A percentile compares a stretch with the other conserved stretches of the same genome.
Evolutionary conservation across 2,113 vertebrate species (phyloP).

Genomic region (Perca schrenkii): DNA sequence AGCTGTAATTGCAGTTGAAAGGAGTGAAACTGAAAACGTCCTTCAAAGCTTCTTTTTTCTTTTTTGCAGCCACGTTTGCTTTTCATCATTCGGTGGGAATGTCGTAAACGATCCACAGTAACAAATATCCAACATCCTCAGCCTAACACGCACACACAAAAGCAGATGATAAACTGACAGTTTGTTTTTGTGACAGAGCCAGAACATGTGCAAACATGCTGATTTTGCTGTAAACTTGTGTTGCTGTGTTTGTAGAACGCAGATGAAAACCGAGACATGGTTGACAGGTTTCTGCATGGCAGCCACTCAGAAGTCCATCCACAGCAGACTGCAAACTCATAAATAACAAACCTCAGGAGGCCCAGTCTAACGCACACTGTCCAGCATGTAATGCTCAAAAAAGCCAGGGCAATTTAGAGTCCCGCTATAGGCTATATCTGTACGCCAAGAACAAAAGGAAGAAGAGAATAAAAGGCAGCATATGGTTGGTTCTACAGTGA

Average conservation of each 20-base stretch:
- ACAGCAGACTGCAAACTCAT: slow-evolving; percentile 46
- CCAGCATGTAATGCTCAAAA: slow-evolving; percentile 37
- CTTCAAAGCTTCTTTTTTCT: slow-evolving; percentile 4
- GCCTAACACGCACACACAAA: slow-evolving; percentile 55
- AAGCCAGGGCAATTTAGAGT: slow-evolving; percentile 34
- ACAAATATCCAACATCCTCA: slow-evolving; percentile 56
- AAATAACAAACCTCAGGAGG: slow-evolving; percentile 53
- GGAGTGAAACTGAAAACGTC: slow-evolving; percentile 24
- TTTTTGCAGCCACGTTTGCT: slow-evolving; percentile 19
- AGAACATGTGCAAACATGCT: slow-evolving; percentile 77
- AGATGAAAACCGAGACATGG: slow-evolving; percentile 69
- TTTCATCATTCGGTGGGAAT: slow-evolving; percentile 46
- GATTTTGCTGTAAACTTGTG: slow-evolving; percentile 73
- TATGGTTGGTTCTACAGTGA: slow-evolving; percentile 66
- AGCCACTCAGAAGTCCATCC: slow-evolving; percentile 59
- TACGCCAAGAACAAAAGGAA: slow-evolving; percentile 41
- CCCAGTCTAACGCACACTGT: slow-evolving; percentile 30
- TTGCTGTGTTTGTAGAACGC: slow-evolving; percentile 70
- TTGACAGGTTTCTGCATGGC: slow-evolving; percentile 70
- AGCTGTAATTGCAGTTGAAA: slow-evolving; percentile 22
- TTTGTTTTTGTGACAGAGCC: slow-evolving; percentile 69
- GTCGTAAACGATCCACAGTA: slow-evolving; percentile 53
- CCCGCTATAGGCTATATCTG: slow-evolving; percentile 45
- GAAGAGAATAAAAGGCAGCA: slow-evolving; percentile 59
- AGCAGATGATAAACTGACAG: slow-evolving; percentile 68